Base-by-base conservation (phyloP, 2,888 invertebrate species). In the Caenorhabditis sp. region DNA sequence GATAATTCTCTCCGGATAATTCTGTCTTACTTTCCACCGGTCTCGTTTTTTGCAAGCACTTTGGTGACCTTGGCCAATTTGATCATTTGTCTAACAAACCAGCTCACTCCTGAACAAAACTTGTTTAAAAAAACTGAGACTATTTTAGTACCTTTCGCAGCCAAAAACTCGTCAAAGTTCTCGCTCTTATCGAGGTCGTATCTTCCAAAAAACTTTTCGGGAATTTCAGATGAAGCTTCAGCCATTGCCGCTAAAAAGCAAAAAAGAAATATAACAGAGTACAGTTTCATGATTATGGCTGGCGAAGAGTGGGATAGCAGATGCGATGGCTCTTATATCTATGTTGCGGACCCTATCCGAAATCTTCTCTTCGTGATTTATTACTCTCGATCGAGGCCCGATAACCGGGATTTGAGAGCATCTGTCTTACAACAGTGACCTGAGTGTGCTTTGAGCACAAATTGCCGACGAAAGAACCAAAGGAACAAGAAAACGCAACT, bases 141-240 rank as follows among this genome's bases (percentile, higher is more conserved):
- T 24, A 24, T 15, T 44, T 11, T 5, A 18, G 47, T 35, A 89
- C 89, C 90, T 88, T 89, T 90, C 3, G 88, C 82, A 9, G 89
- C 72, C 18, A 91, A 79, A 64, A 88, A 91, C 76, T 91, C 91
- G 58, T 91, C 91, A 70, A 91, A 91, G 58, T 91, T 90, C 76
- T 91, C 91, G 65, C 88, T 88, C 44, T 71, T 76, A 53, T 91
- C 90, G 24, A 90, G 78, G 6, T 85, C 86, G 81, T 87, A 91
- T 15, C 76, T 77, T 18, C 91, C 91, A 35, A 90, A 85, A 70
- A 91, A 91, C 61, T 85, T 84, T 6, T 84, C 84, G 1, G 91
- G 91, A 51, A 91, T 80, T 50, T 72, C 64, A 8, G 78, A 71
- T 24, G 76, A 60, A 0, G 61, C 71, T 40, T 79, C 71, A 1